Base-by-base conservation (phyloP, 2,888 invertebrate genomes). In the Sisyra nigra region DNA sequence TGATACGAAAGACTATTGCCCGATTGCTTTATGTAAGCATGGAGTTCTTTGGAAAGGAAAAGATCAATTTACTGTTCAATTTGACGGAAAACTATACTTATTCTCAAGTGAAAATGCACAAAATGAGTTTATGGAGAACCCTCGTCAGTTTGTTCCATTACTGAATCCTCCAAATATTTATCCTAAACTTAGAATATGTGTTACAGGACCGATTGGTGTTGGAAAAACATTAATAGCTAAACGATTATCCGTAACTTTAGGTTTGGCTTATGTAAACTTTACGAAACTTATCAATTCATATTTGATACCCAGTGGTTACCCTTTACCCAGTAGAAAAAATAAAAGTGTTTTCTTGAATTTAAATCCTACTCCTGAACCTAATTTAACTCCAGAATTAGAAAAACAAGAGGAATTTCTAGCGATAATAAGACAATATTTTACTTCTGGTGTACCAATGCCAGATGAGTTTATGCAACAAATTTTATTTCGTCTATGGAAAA, bases 31-130 rank as follows among this genome's bases (percentile, higher is more conserved):
- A 52, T 58, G 60, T 44, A 61, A 71, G 33, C 54, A 71, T 49
- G 61, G 65, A 34, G 61, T 74, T 8, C 54, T 79, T 14, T 72
- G 76, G 71, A 67, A 66, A 57, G 79, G 78, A n/a, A 73, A 71
- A 55, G 57, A 67, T 35, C 66, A 73, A 44, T 69, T 65, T 50
- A 55, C 63, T 14, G 60, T 65, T 1, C 66, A 66, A 50, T 71
- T 68, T 50, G 59, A 67, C 48, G 67, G 72, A 45, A 70, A 67
- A 58, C 48, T 69, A 2, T 71, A 76, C 55, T 62, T 66, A 38
- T 65, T 74, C 49, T 62, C 66, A 17, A 70, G 63, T 35, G 64
- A 68, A 53, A 57, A 63, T 42, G 67, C 66, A 47, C 51, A 67
- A 40, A 56, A 65, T 31, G 50, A 59, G 49, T 79, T 77, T 56